Evolutionary conservation across 1,140 invertebrate species (phyloP).

Genomic region (Chymomyza costata): DNA sequence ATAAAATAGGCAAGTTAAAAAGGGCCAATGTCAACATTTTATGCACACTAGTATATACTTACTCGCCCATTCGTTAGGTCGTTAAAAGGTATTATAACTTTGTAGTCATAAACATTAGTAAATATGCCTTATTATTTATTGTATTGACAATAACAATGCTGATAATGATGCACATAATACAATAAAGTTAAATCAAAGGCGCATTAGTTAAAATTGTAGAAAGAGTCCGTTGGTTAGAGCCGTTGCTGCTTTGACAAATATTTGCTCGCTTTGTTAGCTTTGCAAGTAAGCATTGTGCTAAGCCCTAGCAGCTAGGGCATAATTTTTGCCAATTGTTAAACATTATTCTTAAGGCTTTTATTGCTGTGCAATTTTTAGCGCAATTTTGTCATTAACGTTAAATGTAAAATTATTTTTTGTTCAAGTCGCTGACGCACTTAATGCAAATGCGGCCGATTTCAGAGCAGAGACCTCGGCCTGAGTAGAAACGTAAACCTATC

Average conservation of each 20-base stretch:
- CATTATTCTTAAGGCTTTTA: slow-evolving; percentile 2
- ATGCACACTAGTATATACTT: too few species aligned
- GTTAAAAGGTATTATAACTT: too few species aligned
- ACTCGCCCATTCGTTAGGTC: too few species aligned
- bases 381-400: slow-evolving; percentile 73
- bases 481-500: neutral
- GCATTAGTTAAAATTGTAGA: slow-evolving; percentile 65
- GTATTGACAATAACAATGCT: too few species aligned
- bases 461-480: slow-evolving; percentile 38
- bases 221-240: slow-evolving; percentile 6
- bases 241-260: slow-evolving; percentile 49
- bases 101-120: too few species aligned
- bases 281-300: slow-evolving; percentile 40
- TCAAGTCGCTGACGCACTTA: slow-evolving; percentile 71
- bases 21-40: too few species aligned
- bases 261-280: slow-evolving; percentile 66
- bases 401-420: slow-evolving; percentile 64
- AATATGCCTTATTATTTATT: too few species aligned
- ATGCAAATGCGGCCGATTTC: slow-evolving; percentile 22
- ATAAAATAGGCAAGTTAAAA: too few species aligned
- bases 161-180: slow-evolving; percentile 8
- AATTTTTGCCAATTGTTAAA: slow-evolving; percentile 69
- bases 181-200: slow-evolving; percentile 48
- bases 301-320: neutral
- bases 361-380: slow-evolving; percentile 40